These are phyloP conservation scores for Drosophila neutralis DNA, from an alignment of 2,888 invertebrate genomes.

Conservation along the genomic window DNA sequence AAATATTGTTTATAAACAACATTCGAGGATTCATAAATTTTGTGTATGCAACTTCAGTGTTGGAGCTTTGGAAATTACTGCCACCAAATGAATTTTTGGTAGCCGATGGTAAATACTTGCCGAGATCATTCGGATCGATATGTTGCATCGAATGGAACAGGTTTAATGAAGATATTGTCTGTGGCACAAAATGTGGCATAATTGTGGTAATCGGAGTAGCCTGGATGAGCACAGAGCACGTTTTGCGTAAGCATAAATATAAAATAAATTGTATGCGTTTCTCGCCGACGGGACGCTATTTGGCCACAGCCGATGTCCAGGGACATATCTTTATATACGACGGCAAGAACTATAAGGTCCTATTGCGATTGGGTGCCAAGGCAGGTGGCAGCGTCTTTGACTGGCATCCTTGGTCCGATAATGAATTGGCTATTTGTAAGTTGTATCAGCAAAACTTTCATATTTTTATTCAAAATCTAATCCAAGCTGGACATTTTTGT, in stretches of 20 bases:
- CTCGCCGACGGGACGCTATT: conserved; percentile 78
- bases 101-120: conserved; percentile 71
- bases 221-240: conserved; percentile 49
- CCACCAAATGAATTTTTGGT: conserved; percentile 67
- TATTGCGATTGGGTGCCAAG: conserved; percentile 65
- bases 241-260: conserved; percentile 62
- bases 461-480: background rate
- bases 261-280: conserved; percentile 77
- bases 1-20: background rate
- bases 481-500: conserved; percentile 5
- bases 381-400: conserved; percentile 77
- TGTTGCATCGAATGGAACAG: conserved; percentile 81
- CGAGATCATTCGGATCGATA: conserved; percentile 53
- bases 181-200: conserved; percentile 78
- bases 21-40: background rate
- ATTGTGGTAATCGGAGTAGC: conserved; percentile 69
- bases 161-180: conserved; percentile 70
- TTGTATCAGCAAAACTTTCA: background rate
- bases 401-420: conserved; percentile 85
- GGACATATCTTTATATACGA: conserved; percentile 79
- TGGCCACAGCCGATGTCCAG: conserved; percentile 78
- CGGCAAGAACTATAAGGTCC: conserved; percentile 61
- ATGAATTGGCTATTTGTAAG: conserved; percentile 83
- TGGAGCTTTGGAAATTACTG: conserved; percentile 81
- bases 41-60: conserved; percentile 51